Evolutionary conservation across 2,797 vertebrate species (phyloP), one percentile per base, ranked within the genome.

Genomic region (Gallinago stenura): DNA sequence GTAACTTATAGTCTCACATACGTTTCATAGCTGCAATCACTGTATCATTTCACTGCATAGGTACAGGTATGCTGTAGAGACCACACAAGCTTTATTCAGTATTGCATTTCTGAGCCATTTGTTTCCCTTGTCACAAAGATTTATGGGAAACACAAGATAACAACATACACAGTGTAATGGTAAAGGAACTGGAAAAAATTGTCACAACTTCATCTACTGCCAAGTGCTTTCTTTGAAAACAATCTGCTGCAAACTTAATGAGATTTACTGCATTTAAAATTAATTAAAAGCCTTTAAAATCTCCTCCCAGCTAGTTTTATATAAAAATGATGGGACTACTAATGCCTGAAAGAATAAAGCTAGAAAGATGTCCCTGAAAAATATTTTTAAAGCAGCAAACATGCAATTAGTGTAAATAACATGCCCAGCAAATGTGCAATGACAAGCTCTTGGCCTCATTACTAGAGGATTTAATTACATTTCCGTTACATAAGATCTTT

Each of bases 171-270:
- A 65, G 10, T 62, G 28, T 28, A 65, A 62, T 10, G 12, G 30
- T 45, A 62, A 72, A 28, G 14, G 6, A 66, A 76, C 11, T 58
- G 72, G 66, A 84, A 94, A 94, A 85, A 78, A n/a, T 1, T 65
- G 26, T 64, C 56, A n/a, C 31, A 72, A 33, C 28, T 76, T 2
- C 51, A 87, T 37, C 7, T 60, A 9, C 33, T 83, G 70, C 72
- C 54, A 87, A 83, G 72, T 82, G 15, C 26, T 91, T 84, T 84
- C 5, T 80, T 24, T 96, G 80, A 88, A 91, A 95, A 79, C 3
- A 45, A 51, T 86, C 70, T 93, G 21, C 43, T 70, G n/a, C 15
- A 79, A 72, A 65, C 26, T 54, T 71, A 80, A 62, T 50, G 41
- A 89, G n/a, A 62, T 75, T 73, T 68, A 57, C 17, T 89, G 35